Base-by-base conservation (phyloP, 1,140 invertebrate genomes). In the Choristoneura fumiferana region DNA sequence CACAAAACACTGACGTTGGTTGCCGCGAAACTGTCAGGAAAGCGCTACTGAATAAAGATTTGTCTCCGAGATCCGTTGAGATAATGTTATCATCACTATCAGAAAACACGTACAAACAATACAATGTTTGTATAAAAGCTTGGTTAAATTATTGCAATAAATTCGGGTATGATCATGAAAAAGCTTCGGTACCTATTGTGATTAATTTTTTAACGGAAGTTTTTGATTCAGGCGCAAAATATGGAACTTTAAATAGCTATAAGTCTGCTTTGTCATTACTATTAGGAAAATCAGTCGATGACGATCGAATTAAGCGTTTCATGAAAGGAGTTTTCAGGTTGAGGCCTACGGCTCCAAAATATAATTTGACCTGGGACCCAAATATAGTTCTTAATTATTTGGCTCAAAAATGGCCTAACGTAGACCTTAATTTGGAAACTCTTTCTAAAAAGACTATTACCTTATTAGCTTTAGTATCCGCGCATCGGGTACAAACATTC, bases 361-460 rank as follows among this genome's bases (percentile, higher is more conserved):
- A 72, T 55, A 54, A 67, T 38, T 8, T 39, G 6, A 70, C 62
- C 10, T 70, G 70, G 70, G 64, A 70, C 22, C 58, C 60, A 9
- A 36, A 37, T 35, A 14, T 62, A 0, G 67, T n/a, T n/a, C n/a
- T n/a, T n/a, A n/a, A n/a, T n/a, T n/a, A n/a, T n/a, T n/a, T n/a
- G n/a, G n/a, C n/a, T 70, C 17, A 33, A 67, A 13, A 45, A 53
- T 37, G 49, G 35, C 43, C 29, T n/a, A n/a, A n/a, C n/a, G n/a
- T n/a, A n/a, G n/a, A n/a, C n/a, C n/a, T n/a, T n/a, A n/a, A n/a
- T n/a, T n/a, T n/a, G n/a, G n/a, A n/a, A n/a, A n/a, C n/a, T n/a
- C n/a, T n/a, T n/a, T n/a, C n/a, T n/a, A n/a, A n/a, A n/a, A n/a
- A n/a, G n/a, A n/a, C n/a, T n/a, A n/a, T n/a, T n/a, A n/a, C n/a